These are phyloP conservation scores for Sialis fuliginosa DNA, from an alignment of 2,888 invertebrate genomes.

Conservation along the genomic window DNA sequence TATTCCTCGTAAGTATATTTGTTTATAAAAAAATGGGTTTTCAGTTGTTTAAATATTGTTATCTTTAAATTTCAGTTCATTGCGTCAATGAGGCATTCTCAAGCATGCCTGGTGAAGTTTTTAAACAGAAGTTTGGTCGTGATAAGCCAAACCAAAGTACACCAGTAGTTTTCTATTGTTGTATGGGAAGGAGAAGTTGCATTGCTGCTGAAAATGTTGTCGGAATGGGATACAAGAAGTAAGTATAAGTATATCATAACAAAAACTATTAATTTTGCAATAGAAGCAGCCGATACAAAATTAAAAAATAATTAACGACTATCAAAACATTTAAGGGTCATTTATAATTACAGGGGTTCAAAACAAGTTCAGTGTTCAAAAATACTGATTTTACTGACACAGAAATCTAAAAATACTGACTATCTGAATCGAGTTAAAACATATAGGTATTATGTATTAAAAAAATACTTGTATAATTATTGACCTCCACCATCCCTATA, in stretches of 20 bases:
- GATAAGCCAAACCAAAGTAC: constrained; percentile 40
- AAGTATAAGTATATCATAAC: constrained; percentile 14
- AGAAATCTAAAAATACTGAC: no score
- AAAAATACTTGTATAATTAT: no score
- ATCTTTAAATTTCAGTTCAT: constrained; percentile 28
- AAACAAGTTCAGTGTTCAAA: no score
- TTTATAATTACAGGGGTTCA: no score
- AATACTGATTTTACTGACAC: no score
- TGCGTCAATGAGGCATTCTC: constrained; percentile 28
- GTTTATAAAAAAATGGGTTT: background rate
- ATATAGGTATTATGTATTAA: no score
- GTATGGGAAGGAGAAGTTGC: constrained; percentile 44
- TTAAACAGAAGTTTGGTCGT: constrained; percentile 34
- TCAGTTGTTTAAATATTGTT: background rate
- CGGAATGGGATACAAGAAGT: constrained; percentile 42
- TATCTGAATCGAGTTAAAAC: no score
- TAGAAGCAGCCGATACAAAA: no score
- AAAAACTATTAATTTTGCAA: no score
- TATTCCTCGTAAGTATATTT: constrained; percentile 40
- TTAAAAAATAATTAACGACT: no score
- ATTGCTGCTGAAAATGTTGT: constrained; percentile 39
- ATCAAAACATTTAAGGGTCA: no score
- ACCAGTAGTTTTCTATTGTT: constrained; percentile 47
- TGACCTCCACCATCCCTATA: no score
- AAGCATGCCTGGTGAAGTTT: constrained; percentile 30